Base-by-base conservation (phyloP, 2,797 vertebrate genomes). In the Dermochelys coriacea region DNA sequence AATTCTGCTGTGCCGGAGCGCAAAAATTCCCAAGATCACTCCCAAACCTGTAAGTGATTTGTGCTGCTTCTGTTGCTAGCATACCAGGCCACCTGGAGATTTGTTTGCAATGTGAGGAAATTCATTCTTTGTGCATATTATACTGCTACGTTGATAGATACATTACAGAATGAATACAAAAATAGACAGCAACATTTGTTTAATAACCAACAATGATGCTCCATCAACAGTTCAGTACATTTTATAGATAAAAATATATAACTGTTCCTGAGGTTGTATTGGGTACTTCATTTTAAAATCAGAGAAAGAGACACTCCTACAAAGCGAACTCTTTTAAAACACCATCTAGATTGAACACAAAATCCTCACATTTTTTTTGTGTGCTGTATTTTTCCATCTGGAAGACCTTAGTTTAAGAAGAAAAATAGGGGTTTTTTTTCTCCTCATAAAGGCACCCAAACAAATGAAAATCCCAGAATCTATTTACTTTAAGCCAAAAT, bases 391-490 rank as follows among this genome's bases (percentile, higher is more conserved):
- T 97, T 96, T 95, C 94, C 92, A 92, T 96, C 96, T 97, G 95
- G 94, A 96, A 97, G 94, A 95, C 31, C 91, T 96, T 93, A 41
- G 0, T 92, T 97, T 96, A 97, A 96, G 94, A 94, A 96, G 96
- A 97, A 97, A 97, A 96, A 97, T 64, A 80, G 12, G 77, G 80
- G 52, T 52, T 94, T 74, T 61, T 54, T 88, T 83, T 8, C 45
- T 5, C 2, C 88, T 97, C 94, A 85, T 96, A 90, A 85, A 86
- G 96, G 97, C 0, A 5, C 85, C 91, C 97, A 97, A 97, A 97
- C 95, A 94, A 97, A 93, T 96, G 97, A 84, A 96, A 85, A 93
- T 95, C 94, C 96, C 95, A 97, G 97, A 98, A 97, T 93, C 93
- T 89, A 89, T 88, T 97, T 96, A 87, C 97, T 97, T 96, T 91